phyloP scores from a whole-genome alignment of 2,113 vertebrate genomes.

The Tyrannus savana region DNA sequence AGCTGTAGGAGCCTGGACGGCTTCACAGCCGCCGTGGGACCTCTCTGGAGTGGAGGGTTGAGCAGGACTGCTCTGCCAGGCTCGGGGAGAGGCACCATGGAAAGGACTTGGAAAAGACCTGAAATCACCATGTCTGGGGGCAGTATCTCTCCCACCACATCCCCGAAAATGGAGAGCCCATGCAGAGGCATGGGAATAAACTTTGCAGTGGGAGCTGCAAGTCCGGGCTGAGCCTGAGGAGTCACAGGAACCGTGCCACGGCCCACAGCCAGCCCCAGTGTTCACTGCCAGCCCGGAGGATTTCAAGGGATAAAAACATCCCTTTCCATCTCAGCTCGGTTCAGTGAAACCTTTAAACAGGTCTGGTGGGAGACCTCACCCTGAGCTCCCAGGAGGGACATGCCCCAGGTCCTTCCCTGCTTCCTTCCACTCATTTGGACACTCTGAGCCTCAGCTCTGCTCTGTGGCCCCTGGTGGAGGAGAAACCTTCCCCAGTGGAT shows the following conservation, averaged over 20 bases:
- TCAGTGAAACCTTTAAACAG: background rate
- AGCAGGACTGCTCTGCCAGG: background rate
- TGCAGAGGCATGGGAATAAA: rapidly evolving
- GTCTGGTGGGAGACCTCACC: background rate
- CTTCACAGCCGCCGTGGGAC: background rate
- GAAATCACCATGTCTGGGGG: rapidly evolving
- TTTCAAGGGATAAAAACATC: background rate
- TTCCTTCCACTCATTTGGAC: background rate
- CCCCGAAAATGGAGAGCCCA: background rate
- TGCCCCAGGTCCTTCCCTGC: background rate
- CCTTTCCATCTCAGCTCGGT: background rate
- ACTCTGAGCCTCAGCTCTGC: background rate
- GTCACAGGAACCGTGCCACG: background rate
- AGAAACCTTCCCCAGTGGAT: background rate
- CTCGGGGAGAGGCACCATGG: background rate
- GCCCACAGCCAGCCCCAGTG: background rate
- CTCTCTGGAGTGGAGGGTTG: rapidly evolving
- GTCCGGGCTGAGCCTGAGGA: background rate
- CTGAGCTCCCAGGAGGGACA: rapidly evolving
- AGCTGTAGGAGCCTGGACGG: background rate
- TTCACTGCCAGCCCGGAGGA: background rate
- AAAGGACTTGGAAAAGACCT: background rate
- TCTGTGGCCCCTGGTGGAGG: rapidly evolving
- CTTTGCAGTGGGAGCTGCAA: rapidly evolving
- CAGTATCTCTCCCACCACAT: rapidly evolving